Base-by-base conservation (phyloP, 2,888 invertebrate species). In the Lathronympha strigana region DNA sequence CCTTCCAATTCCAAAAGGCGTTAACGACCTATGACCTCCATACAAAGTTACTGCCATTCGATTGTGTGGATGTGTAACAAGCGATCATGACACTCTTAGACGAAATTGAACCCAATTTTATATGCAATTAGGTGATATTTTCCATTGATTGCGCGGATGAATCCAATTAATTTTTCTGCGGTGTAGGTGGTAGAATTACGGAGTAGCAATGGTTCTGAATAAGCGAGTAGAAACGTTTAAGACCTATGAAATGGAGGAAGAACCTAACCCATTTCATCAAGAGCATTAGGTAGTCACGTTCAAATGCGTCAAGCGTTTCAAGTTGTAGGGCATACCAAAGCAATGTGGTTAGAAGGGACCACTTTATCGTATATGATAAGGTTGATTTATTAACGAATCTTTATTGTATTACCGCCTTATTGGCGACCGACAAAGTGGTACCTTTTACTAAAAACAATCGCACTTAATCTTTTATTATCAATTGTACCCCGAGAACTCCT, bases 101-200 rank as follows among this genome's bases (percentile, higher is more conserved):
- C 19, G 49, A 54, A 61, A 66, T 47, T 38, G 58, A 43, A 53
- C 58, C 45, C 45, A 55, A 38, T 53, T 51, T 36, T 15, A 19
- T 15, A 47, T 60, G 51, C 51, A 43, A 60, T 64, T 45, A 36
- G 33, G 28, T 15, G 4, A 1, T 21, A 51, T 60, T 64, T 45
- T n/a, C n/a, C 51, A 64, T 28, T 58, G 64, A 51, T 45, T 17
- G 50, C 9, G 11, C 5, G 31, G 23, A 31, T 31, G 57, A 51
- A 64, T 38, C 51, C 58, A 60, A 60, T 64, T 60, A 60, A 45
- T 60, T 51, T 61, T 64, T 60, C 57, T 45, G 57, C 21, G 43
- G 43, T 55, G 55, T 43, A 40, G 43, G 43, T 55, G 55, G 28
- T 17, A 43, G 19, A 43, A 31, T 57, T 57, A 57, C n/a, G 28